These are phyloP conservation scores for Ochotona princeps DNA, from an alignment of 2,113 vertebrate genomes.

Conservation along the genomic window DNA sequence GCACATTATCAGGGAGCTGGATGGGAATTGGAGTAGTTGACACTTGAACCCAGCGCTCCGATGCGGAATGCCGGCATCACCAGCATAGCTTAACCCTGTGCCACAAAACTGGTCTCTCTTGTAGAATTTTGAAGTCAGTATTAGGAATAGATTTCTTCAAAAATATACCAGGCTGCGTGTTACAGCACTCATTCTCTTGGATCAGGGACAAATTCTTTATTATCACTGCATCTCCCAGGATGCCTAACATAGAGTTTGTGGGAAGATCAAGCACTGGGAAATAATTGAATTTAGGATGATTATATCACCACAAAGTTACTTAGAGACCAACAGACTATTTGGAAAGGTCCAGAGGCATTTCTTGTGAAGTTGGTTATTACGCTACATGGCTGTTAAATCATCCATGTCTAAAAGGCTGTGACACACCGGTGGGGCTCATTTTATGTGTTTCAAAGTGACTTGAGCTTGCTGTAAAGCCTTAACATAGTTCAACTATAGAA, in stretches of 20 bases:
- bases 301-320: too few species aligned
- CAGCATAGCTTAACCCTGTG: too few species aligned
- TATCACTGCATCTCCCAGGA: background rate
- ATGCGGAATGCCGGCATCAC: too few species aligned
- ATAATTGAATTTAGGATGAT: background rate
- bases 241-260: background rate
- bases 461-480: background rate
- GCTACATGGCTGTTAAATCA: background rate
- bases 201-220: background rate
- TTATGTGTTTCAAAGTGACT: background rate
- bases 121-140: background rate
- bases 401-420: background rate
- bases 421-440: background rate
- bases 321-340: background rate
- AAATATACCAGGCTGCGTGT: background rate
- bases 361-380: background rate
- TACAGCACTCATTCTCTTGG: background rate
- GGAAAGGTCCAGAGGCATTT: background rate
- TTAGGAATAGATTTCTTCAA: background rate
- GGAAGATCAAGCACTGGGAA: background rate
- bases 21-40: too few species aligned
- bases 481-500: background rate
- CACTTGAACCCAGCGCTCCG: too few species aligned
- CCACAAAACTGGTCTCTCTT: background rate
- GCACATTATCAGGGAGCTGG: too few species aligned